Percentiles rank a stretch among this genome's conserved stretches.
Conservation (phyloP, 2,797 vertebrate genomes). For the Cyclopterus lumpus region DNA sequence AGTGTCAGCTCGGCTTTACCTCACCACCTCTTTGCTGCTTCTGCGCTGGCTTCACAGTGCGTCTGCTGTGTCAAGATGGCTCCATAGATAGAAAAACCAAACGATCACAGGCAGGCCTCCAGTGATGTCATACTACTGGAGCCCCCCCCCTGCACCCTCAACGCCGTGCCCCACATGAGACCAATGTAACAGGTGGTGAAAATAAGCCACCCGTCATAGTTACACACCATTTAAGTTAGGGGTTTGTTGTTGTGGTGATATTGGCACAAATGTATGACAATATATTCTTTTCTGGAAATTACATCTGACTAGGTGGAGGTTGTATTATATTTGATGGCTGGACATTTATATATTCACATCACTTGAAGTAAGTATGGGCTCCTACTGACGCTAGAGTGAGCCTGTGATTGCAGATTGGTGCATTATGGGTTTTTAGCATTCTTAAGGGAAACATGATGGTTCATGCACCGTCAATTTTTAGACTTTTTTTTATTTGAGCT, state of each 20-base stretch:
- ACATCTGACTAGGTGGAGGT: no score
- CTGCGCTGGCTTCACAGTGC: slow-evolving; percentile 19
- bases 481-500: no score
- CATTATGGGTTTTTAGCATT: background rate
- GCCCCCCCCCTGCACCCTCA: background rate
- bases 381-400: background rate
- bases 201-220: slow-evolving; percentile 36
- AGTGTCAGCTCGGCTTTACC: slow-evolving; percentile 60
- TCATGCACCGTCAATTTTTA: no score
- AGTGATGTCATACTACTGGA: slow-evolving; percentile 13
- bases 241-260: background rate
- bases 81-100: slow-evolving; percentile 47
- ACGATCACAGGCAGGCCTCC: slow-evolving; percentile 31
- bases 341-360: background rate
- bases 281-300: background rate
- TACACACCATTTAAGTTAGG: slow-evolving; percentile 15
- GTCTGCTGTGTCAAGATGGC: slow-evolving; percentile 40
- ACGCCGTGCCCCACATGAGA: slow-evolving; percentile 9
- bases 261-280: background rate
- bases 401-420: background rate
- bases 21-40: slow-evolving; percentile 37
- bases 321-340: background rate
- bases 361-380: background rate
- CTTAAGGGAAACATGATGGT: background rate
- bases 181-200: slow-evolving; percentile 39